Conservation (phyloP, 2,888 invertebrate species). For the Caenorhabditis doughertyi region DNA sequence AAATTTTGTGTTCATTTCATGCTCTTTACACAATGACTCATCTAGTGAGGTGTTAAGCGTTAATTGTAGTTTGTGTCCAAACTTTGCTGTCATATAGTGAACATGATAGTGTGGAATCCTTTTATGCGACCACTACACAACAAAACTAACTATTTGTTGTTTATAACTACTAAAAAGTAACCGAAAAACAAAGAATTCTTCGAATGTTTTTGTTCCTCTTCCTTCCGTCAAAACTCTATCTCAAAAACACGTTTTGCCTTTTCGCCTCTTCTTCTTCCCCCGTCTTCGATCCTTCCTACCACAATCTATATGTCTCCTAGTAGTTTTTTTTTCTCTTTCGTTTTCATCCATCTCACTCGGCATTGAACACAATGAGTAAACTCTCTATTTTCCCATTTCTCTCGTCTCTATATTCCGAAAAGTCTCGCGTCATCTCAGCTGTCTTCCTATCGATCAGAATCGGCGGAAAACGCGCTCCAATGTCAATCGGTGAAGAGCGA, state of each 20-base stretch:
- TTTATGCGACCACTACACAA: no score
- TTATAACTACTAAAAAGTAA: no score
- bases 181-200: not conserved
- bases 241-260: conserved; percentile 31
- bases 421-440: conserved; percentile 36
- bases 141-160: no score
- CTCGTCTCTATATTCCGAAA: not conserved
- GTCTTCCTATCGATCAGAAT: conserved; percentile 35
- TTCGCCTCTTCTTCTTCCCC: not conserved
- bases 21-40: no score
- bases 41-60: no score
- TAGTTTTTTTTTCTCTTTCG: conserved; percentile 5
- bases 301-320: conserved; percentile 1
- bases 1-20: no score
- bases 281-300: conserved; percentile 3
- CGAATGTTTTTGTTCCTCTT: conserved; percentile 2
- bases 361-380: conserved; percentile 32
- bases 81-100: no score
- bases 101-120: no score
- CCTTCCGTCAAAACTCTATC: not conserved
- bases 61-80: no score
- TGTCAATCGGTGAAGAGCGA: not conserved
- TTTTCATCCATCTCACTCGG: conserved; percentile 1
- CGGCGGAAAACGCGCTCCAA: conserved; percentile 19
- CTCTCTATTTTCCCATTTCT: not conserved